Percentiles rank a stretch among this genome's conserved stretches.
These are phyloP conservation scores for Drosophila sturtevanti DNA, from an alignment of 1,140 invertebrate genomes.

Conservation along the genomic window DNA sequence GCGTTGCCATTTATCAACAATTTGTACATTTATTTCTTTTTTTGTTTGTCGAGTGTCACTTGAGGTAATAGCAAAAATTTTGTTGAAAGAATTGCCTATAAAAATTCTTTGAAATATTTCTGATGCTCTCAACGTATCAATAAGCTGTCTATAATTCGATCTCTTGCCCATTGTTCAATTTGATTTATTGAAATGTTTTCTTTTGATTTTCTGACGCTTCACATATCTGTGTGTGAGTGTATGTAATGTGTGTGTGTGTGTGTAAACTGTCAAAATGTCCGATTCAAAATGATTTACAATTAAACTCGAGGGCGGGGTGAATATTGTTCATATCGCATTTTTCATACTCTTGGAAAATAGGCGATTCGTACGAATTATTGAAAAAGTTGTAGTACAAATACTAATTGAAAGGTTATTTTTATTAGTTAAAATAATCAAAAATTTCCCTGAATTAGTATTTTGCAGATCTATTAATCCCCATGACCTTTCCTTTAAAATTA, in stretches of 20 bases:
- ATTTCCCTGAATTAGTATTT: too few species aligned
- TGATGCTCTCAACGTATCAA: slow-evolving; percentile 32
- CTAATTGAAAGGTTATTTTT: too few species aligned
- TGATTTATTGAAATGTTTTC: slow-evolving; percentile 72
- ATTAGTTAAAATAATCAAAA: too few species aligned
- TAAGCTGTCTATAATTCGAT: slow-evolving; percentile 49
- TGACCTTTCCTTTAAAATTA: too few species aligned
- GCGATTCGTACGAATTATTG: too few species aligned
- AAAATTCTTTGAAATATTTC: slow-evolving; percentile 9
- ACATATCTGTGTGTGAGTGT: slow-evolving; percentile 20
- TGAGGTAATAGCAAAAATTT: slow-evolving; percentile 24
- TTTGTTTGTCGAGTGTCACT: slow-evolving; percentile 21
- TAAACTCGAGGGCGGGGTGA: neutral
- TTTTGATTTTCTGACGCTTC: slow-evolving; percentile 54
- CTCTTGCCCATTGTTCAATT: slow-evolving; percentile 39
- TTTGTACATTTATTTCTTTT: slow-evolving; percentile 11
- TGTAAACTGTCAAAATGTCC: slow-evolving; percentile 24
- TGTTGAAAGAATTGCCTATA: slow-evolving; percentile 31
- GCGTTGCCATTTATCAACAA: slow-evolving; percentile 54
- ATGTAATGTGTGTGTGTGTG: slow-evolving; percentile 16
- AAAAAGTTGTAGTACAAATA: too few species aligned
- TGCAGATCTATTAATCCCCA: too few species aligned
- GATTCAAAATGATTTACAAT: slow-evolving; percentile 9
- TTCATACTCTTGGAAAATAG: neutral
- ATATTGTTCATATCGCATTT: neutral